Conservation (phyloP, 2,113 vertebrate species). For the Cinclus cinclus region DNA sequence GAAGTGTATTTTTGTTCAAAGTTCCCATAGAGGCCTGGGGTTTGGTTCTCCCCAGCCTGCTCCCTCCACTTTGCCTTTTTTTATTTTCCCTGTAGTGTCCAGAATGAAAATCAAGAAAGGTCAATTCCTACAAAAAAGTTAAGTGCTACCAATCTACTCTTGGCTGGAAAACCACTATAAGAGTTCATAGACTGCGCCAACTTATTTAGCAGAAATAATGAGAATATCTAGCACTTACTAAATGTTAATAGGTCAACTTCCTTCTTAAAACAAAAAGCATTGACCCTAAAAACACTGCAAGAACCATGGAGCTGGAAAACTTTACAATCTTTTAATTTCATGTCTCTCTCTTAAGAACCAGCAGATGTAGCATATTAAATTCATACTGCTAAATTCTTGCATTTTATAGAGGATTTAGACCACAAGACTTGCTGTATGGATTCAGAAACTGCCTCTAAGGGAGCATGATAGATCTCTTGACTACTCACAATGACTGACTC, state of each 20-base stretch:
- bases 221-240: constrained; percentile 26
- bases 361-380: not conserved
- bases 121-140: constrained; percentile 12
- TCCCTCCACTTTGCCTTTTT: not conserved
- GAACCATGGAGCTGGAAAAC: not conserved
- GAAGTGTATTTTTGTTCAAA: not conserved
- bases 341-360: not conserved
- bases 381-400: not conserved
- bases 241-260: constrained; percentile 55
- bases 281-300: constrained; percentile 2
- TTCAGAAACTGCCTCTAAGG: not conserved
- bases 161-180: not conserved
- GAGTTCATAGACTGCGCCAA: not conserved
- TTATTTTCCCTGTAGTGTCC: not conserved
- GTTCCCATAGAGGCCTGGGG: not conserved
- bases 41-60: not conserved
- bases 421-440: not conserved
- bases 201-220: constrained; percentile 48
- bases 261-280: not conserved
- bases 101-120: constrained; percentile 30
- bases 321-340: not conserved
- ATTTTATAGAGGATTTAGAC: not conserved
- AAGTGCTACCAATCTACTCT: constrained; percentile 20
- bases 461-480: not conserved
- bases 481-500: not conserved